Evolutionary conservation across 1,140 invertebrate species (phyloP), one percentile per base, ranked within the genome.

Genomic region (Habropoda laboriosa): DNA sequence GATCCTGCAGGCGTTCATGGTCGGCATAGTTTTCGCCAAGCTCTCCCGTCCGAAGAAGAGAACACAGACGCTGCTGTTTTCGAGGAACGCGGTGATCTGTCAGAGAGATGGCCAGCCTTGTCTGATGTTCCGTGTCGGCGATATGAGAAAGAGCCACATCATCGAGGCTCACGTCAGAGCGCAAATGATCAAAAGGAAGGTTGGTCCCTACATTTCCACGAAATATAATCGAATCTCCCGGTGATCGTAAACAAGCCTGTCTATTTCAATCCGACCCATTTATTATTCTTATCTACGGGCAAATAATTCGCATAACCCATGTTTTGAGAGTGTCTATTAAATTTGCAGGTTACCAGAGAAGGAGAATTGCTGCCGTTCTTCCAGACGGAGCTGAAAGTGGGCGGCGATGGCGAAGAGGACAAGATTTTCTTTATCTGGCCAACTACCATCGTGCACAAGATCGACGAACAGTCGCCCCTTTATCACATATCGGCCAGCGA

Each of bases 91-190:
- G 0, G 97, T 99, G 0, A 96, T 99, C 47, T 99, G 98, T 88
- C 96, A 97, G 89, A 94, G 98, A 67, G 97, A 98, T 89, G 98
- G 97, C 2, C 95, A 97, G 78, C 92, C 99, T 3, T 98, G 97
- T 88, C 93, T 99, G 16, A 97, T 99, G 96, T 99, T 99, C 92
- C 94, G 99, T 10, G 98, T 99, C 4, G 99, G 98, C 8, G 99
- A 99, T 93, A 98, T 99, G 97, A 94, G 99, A 64, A 99, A 99
- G 92, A 99, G 98, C 8, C 98, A 99, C 91, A 98, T 99, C 64
- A 99, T 99, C 64, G 98, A 98, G 51, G 98, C 97, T 0, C 96
- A 96, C 80, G 96, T 99, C 10, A 93, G 97, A 64, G 98, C 98
- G 1, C 97, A 99, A 91, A 93, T 99, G 76, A 98, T 99, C 70